Conservation (phyloP, 2,113 vertebrate species). For the Hoplias malabaricus region DNA sequence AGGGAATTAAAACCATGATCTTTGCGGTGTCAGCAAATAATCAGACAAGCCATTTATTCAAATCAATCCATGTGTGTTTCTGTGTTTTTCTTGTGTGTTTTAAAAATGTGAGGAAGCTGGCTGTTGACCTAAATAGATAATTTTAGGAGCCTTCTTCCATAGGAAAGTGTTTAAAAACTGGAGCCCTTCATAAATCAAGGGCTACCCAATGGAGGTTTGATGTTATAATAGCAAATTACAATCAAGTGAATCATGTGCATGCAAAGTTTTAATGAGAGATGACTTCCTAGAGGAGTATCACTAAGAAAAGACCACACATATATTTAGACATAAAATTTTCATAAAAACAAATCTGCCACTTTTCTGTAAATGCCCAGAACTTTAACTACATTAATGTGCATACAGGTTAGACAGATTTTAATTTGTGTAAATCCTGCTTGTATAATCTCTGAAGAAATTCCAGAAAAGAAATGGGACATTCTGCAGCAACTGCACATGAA, state of each 20-base stretch:
- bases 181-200: slow-evolving; percentile 33
- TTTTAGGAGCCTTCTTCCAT: slow-evolving; percentile 34
- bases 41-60: slow-evolving; percentile 39
- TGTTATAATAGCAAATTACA: slow-evolving; percentile 30
- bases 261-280: slow-evolving; percentile 11
- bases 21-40: slow-evolving; percentile 37
- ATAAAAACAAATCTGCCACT: too few relatives aligned
- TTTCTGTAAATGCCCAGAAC: too few relatives aligned
- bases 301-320: slow-evolving; percentile 30
- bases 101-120: slow-evolving; percentile 38
- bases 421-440: too few relatives aligned
- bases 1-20: slow-evolving; percentile 20
- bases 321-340: too few relatives aligned
- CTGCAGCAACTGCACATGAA: too few relatives aligned
- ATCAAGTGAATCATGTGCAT: slow-evolving; percentile 27
- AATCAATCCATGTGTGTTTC: slow-evolving; percentile 44
- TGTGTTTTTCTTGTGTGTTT: slow-evolving; percentile 46
- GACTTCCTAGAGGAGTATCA: slow-evolving; percentile 12
- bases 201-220: slow-evolving; percentile 16
- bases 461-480: too few relatives aligned
- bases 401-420: too few relatives aligned
- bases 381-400: too few relatives aligned
- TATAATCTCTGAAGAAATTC: too few relatives aligned
- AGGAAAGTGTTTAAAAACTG: slow-evolving; percentile 2
- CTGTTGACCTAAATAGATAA: slow-evolving; percentile 34